Percentiles rank a stretch among this genome's conserved stretches.
These are phyloP conservation scores for Sibirionetta formosa DNA, from an alignment of 2,797 vertebrate genomes.

Conservation along the genomic window DNA sequence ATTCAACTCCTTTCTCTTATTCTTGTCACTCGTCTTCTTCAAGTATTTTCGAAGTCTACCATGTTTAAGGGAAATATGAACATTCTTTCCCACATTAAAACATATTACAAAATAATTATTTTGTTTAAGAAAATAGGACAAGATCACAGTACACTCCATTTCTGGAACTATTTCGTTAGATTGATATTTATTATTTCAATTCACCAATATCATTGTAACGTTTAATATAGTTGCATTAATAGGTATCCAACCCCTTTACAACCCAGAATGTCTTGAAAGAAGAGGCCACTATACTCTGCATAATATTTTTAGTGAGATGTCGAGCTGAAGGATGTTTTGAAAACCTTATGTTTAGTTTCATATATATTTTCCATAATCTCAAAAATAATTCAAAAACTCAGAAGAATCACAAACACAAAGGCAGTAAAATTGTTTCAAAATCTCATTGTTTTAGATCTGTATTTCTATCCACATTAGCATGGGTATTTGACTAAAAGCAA, in stretches of 20 bases:
- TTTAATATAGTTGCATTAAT: not conserved
- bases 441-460: not conserved
- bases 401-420: not conserved
- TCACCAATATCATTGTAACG: not conserved
- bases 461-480: not conserved
- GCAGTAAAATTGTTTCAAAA: not conserved
- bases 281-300: not conserved
- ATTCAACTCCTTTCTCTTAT: not conserved
- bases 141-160: not conserved
- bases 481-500: not conserved
- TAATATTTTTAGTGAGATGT: not conserved
- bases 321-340: not conserved
- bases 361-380: slow-evolving; percentile 21
- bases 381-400: not conserved
- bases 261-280: not conserved
- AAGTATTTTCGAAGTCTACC: not conserved
- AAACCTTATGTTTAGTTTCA: not conserved
- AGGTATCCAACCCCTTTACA: not conserved
- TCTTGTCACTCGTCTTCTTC: not conserved
- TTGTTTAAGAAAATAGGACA: not conserved
- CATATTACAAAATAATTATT: not conserved
- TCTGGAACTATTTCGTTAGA: not conserved
- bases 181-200: not conserved
- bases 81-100: not conserved
- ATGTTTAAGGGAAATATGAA: not conserved